A percentile compares a stretch with the other conserved stretches of the same genome.
Conservation (phyloP, 1,140 invertebrate species). For the Tetranychus cinnabarinus region DNA sequence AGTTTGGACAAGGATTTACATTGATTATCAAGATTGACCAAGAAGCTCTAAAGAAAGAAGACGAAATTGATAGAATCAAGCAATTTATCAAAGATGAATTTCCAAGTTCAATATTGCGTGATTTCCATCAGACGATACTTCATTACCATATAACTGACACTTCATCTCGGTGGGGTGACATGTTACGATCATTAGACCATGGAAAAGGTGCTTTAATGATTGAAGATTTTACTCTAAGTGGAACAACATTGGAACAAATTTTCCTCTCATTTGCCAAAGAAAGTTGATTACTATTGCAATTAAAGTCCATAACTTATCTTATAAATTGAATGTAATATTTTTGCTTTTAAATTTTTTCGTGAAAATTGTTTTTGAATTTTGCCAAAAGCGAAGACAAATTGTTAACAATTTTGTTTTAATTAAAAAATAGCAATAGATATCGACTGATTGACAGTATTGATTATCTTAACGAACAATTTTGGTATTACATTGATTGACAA, state of each 20-base stretch:
- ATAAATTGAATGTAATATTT: too few relatives aligned
- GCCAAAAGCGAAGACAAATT: too few relatives aligned
- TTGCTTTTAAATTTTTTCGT: too few relatives aligned
- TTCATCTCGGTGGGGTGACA: constrained; percentile 16
- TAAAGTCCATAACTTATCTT: too few relatives aligned
- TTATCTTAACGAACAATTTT: too few relatives aligned
- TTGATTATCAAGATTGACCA: not conserved
- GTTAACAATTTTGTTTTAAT: too few relatives aligned
- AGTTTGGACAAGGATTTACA: constrained; percentile 39
- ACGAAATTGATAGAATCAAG: not conserved
- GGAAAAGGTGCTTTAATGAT: constrained; percentile 19
- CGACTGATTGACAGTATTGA: too few relatives aligned
- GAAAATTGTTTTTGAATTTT: too few relatives aligned
- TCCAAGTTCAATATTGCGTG: constrained; percentile 1
- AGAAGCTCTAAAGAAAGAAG: not conserved
- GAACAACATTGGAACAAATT: constrained; percentile 29
- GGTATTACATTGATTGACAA: too few relatives aligned
- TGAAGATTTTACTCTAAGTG: constrained; percentile 28
- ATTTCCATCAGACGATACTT: constrained; percentile 16
- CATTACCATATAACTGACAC: constrained; percentile 39
- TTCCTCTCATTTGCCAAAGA: constrained; percentile 24
- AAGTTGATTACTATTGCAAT: too few relatives aligned
- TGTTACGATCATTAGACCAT: constrained; percentile 22
- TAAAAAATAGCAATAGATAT: too few relatives aligned
- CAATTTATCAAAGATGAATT: not conserved